Percentiles rank a stretch among this genome's conserved stretches.
phyloP scores from a whole-genome alignment of 2,113 vertebrate genomes.

The Eulemur rufifrons region DNA sequence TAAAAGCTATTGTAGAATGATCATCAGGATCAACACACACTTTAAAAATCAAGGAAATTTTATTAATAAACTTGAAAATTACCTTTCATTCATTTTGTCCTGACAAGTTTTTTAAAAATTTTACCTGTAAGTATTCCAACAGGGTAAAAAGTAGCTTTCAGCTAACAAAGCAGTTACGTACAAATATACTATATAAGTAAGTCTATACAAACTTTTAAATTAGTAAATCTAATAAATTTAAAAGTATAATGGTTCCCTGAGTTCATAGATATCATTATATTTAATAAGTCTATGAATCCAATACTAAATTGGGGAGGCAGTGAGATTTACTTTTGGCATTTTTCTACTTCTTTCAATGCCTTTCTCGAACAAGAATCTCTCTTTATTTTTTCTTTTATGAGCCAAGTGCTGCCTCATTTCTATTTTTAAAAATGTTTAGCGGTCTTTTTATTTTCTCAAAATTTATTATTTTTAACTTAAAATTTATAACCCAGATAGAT shows the following conservation, averaged over 20 bases:
- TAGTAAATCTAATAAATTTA: not conserved
- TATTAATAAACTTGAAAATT: not conserved
- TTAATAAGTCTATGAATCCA: not conserved
- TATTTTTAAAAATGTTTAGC: not conserved
- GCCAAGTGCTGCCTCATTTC: not conserved
- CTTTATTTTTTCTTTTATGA: not conserved
- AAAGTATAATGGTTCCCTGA: not conserved
- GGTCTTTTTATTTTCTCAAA: not conserved
- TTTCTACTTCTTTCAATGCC: not conserved
- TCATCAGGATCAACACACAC: not conserved
- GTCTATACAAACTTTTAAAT: not conserved
- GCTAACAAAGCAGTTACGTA: not conserved
- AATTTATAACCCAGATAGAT: not conserved
- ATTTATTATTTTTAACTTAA: conserved; percentile 32
- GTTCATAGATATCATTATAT: not conserved
- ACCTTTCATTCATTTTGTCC: conserved; percentile 6
- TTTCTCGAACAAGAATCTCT: not conserved
- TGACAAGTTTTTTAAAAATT: not conserved
- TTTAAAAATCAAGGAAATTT: not conserved
- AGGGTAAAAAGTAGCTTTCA: not conserved
- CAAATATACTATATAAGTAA: not conserved
- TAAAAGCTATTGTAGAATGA: not conserved
- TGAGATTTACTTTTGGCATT: not conserved
- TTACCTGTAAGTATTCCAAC: not conserved
- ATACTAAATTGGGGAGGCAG: not conserved